Evolutionary conservation across 1,140 invertebrate genomes (phyloP).

Genomic region (Drosophila sturtevanti): DNA sequence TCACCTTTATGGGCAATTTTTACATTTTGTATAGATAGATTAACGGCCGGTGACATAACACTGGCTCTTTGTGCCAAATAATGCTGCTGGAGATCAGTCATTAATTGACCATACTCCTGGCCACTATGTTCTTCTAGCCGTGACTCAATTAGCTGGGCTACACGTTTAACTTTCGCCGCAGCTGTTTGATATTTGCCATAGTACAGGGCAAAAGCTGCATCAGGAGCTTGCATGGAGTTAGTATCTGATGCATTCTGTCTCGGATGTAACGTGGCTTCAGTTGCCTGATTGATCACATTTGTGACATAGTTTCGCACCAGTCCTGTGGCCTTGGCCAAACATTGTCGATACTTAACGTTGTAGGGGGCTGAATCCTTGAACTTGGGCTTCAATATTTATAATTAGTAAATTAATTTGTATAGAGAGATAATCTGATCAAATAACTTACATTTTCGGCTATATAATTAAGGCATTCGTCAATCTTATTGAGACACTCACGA

Average conservation of each 20-base stretch:
- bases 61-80: slow-evolving; percentile 91
- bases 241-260: slow-evolving; percentile 62
- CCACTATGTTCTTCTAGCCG: slow-evolving; percentile 86
- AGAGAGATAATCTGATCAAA: not conserved
- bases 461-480: slow-evolving; percentile 94
- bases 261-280: slow-evolving; percentile 87
- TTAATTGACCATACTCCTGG: slow-evolving; percentile 89
- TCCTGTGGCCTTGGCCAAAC: slow-evolving; percentile 90
- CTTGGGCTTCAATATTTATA: slow-evolving; percentile 83
- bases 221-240: slow-evolving; percentile 80
- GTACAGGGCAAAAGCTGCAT: slow-evolving; percentile 94
- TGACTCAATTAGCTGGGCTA: slow-evolving; percentile 92
- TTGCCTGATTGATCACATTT: slow-evolving; percentile 89
- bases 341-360: slow-evolving; percentile 90
- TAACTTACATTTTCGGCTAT: slow-evolving; percentile 90
- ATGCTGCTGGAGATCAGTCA: slow-evolving; percentile 92
- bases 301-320: slow-evolving; percentile 90
- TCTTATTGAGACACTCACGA: slow-evolving; percentile 90
- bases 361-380: slow-evolving; percentile 90
- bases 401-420: not conserved
- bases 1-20: slow-evolving; percentile 89
- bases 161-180: slow-evolving; percentile 90
- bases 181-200: slow-evolving; percentile 97
- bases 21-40: slow-evolving; percentile 89
- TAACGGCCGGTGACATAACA: slow-evolving; percentile 86